Conservation (phyloP, 2,113 vertebrate genomes). For the Crypturellus undulatus region DNA sequence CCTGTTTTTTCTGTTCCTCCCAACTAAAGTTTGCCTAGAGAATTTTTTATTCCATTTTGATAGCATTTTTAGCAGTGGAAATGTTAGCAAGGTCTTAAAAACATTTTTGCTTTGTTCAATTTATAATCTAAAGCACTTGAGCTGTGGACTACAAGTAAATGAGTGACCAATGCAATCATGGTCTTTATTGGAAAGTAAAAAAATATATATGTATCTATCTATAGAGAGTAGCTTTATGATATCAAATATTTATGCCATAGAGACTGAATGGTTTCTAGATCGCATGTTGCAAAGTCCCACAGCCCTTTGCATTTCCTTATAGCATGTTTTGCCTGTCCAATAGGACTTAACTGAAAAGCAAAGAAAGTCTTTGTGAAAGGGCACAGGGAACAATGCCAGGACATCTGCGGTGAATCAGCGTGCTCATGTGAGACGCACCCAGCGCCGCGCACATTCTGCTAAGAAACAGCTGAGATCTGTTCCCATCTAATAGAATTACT, state of each 20-base stretch:
- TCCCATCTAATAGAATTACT: slow-evolving; percentile 19
- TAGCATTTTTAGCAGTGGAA: not conserved
- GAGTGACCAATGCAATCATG: not conserved
- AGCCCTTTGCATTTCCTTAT: not conserved
- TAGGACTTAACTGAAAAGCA: not conserved
- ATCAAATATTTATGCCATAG: not conserved
- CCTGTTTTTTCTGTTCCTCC: not conserved
- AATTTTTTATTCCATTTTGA: not conserved
- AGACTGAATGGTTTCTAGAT: not conserved
- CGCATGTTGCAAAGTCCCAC: not conserved
- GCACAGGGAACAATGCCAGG: not conserved
- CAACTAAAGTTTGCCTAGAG: not conserved
- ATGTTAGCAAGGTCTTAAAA: not conserved
- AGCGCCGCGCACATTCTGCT: not conserved
- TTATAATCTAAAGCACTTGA: not conserved
- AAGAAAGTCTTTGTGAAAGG: not conserved
- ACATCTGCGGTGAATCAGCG: slow-evolving; percentile 32
- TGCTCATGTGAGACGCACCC: slow-evolving; percentile 25
- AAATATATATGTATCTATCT: not conserved
- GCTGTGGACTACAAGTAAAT: not conserved
- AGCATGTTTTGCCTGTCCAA: not conserved
- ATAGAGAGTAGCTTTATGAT: not conserved
- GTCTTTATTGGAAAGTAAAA: not conserved
- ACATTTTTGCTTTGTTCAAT: not conserved
- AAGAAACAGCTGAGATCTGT: slow-evolving; percentile 31